These are phyloP conservation scores for Microcebus lehilahytsara DNA, from an alignment of 2,113 vertebrate species.

Conservation along the genomic window DNA sequence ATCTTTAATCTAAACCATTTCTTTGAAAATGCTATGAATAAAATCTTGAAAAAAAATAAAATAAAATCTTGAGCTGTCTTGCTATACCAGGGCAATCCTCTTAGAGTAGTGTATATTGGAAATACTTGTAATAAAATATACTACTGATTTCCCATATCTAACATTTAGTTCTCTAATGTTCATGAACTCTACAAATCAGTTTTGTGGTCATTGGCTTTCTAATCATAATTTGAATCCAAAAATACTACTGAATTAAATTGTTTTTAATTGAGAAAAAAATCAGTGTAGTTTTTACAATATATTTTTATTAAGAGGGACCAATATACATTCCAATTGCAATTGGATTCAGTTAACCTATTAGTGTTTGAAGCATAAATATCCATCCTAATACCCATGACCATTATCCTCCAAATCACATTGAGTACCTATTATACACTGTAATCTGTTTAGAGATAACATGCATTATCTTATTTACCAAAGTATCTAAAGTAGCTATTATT, in stretches of 20 bases:
- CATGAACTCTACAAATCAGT: not conserved
- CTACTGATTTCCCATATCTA: not conserved
- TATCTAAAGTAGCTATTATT: not conserved
- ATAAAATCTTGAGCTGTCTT: not conserved
- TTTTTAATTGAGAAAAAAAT: not conserved
- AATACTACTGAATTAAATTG: not conserved
- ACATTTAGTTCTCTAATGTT: not conserved
- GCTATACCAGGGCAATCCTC: not conserved
- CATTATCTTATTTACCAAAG: not conserved
- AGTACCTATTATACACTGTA: not conserved
- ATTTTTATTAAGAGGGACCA: not conserved
- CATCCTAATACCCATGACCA: not conserved
- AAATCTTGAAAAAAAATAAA: not conserved
- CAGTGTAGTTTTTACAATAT: not conserved
- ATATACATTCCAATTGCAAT: not conserved
- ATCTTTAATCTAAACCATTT: not conserved
- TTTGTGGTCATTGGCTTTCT: not conserved
- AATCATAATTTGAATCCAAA: not conserved
- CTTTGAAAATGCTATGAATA: not conserved
- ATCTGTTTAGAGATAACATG: not conserved
- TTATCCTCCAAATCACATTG: not conserved
- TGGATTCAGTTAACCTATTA: not conserved
- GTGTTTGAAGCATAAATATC: not conserved
- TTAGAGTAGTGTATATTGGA: not conserved
- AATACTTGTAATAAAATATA: not conserved